Conservation (phyloP, 2,113 vertebrate genomes). For the Ploceus nigricollis region DNA sequence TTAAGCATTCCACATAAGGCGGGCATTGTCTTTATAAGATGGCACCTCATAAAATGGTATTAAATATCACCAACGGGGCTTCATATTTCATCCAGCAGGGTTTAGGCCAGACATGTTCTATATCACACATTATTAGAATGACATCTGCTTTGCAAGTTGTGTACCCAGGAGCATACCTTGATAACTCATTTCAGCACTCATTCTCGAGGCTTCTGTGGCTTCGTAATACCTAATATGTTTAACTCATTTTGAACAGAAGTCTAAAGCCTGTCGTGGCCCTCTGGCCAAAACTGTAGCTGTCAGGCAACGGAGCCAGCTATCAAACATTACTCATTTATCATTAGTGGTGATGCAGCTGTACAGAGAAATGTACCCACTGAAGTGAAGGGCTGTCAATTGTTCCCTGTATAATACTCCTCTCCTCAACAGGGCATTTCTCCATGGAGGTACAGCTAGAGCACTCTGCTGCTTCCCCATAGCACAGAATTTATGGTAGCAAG, state of each 20-base stretch:
- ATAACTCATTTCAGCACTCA: constrained; percentile 85
- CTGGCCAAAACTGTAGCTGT: constrained; percentile 89
- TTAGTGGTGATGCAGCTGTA: constrained; percentile 80
- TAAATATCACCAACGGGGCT: constrained; percentile 89
- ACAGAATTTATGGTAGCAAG: constrained; percentile 66
- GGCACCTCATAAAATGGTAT: constrained; percentile 95
- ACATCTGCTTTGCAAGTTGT: constrained; percentile 90
- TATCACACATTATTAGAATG: constrained; percentile 96
- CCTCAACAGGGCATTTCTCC: constrained; percentile 76
- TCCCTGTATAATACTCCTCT: constrained; percentile 72
- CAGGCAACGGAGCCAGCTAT: constrained; percentile 81
- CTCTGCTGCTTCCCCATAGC: constrained; percentile 56
- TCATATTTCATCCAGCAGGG: constrained; percentile 88
- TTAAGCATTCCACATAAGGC: constrained; percentile 85
- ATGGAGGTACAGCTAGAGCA: constrained; percentile 57
- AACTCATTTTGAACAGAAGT: constrained; percentile 87
- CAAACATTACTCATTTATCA: constrained; percentile 86
- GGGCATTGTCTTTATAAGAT: constrained; percentile 83
- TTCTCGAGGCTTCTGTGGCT: constrained; percentile 80
- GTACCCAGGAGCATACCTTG: constrained; percentile 85
- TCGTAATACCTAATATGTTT: constrained; percentile 84
- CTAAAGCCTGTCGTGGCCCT: constrained; percentile 83
- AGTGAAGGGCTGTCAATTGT: constrained; percentile 77
- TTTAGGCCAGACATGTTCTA: constrained; percentile 87
- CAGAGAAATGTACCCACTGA: constrained; percentile 76